These are phyloP conservation scores for Lasius fuliginosus DNA, from an alignment of 2,888 invertebrate species.

Conservation along the genomic window DNA sequence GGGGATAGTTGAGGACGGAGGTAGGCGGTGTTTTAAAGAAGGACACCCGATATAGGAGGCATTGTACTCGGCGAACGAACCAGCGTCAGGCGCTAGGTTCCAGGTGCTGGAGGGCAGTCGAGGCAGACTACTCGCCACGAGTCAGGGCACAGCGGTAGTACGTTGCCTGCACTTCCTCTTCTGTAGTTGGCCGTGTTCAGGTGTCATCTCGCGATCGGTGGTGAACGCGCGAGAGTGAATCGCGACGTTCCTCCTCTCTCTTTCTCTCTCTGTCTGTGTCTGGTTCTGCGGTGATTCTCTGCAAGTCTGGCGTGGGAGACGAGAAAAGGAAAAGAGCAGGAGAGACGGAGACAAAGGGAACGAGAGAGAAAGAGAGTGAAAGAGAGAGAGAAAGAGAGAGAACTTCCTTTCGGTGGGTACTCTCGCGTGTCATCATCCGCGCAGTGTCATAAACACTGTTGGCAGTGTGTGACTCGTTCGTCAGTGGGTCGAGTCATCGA, in stretches of 20 bases:
- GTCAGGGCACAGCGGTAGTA: conserved; percentile 60
- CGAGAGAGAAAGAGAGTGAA: conserved; percentile 25
- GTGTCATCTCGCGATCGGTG: conserved; percentile 25
- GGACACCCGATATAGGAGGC: conserved; percentile 78
- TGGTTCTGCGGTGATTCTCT: background rate
- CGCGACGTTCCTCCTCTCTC: conserved; percentile 43
- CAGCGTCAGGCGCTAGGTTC: conserved; percentile 76
- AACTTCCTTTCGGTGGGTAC: conserved; percentile 53
- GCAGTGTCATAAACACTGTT: conserved; percentile 49
- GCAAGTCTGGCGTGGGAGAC: conserved; percentile 20
- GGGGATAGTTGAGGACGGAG: conserved; percentile 67
- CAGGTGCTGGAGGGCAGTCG: conserved; percentile 79
- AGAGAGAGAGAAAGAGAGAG: conserved; percentile 25
- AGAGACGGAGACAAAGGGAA: background rate
- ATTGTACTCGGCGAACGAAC: conserved; percentile 77
- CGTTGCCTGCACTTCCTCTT: conserved; percentile 62
- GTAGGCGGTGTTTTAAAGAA: conserved; percentile 70
- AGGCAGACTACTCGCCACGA: conserved; percentile 71
- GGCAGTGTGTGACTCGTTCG: conserved; percentile 28
- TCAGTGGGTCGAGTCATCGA: conserved; percentile 45
- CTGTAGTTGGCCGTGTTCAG: conserved; percentile 14
- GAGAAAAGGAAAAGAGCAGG: conserved; percentile 34
- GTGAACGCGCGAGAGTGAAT: conserved; percentile 15
- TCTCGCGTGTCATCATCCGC: conserved; percentile 55
- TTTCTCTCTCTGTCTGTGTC: conserved; percentile 13